Percentiles rank a stretch among this genome's conserved stretches.
Evolutionary conservation across 2,888 invertebrate genomes (phyloP).

Genomic region (Macrosoma leucophasiata): DNA sequence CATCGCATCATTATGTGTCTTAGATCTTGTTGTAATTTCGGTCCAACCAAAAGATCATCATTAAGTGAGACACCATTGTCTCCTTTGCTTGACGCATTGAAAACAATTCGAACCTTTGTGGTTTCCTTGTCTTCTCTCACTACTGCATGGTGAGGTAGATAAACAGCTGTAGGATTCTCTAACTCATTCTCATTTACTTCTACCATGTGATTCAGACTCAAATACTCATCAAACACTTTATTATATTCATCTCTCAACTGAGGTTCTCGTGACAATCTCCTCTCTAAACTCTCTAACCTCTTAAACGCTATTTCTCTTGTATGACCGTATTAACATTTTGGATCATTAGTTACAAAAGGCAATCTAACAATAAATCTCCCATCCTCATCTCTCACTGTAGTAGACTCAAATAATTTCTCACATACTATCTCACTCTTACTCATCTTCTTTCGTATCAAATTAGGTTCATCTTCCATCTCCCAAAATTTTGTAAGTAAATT

Average conservation of each 20-base stretch:
- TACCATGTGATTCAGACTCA: slow-evolving; percentile 22
- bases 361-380: slow-evolving; percentile 24
- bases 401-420: slow-evolving; percentile 18
- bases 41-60: slow-evolving; percentile 26
- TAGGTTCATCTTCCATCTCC: slow-evolving; percentile 25
- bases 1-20: slow-evolving; percentile 27
- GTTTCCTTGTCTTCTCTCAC: slow-evolving; percentile 20
- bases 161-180: slow-evolving; percentile 18
- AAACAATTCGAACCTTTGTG: slow-evolving; percentile 15
- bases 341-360: slow-evolving; percentile 21
- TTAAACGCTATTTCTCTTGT: slow-evolving; percentile 16
- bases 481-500: slow-evolving; percentile 20
- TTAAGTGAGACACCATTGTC: slow-evolving; percentile 24
- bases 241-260: slow-evolving; percentile 20
- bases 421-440: slow-evolving; percentile 22
- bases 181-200: slow-evolving; percentile 8
- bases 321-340: slow-evolving; percentile 13
- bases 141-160: slow-evolving; percentile 33
- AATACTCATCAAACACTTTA: slow-evolving; percentile 25
- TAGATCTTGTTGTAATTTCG: slow-evolving; percentile 27
- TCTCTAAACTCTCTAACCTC: slow-evolving; percentile 21
- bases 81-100: slow-evolving; percentile 21
- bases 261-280: slow-evolving; percentile 13
- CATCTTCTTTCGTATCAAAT: slow-evolving; percentile 7
- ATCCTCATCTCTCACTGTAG: slow-evolving; percentile 15